A percentile compares a stretch with the other conserved stretches of the same genome.
Conservation (phyloP, 2,797 vertebrate genomes). For the Lutjanus argentimaculatus region DNA sequence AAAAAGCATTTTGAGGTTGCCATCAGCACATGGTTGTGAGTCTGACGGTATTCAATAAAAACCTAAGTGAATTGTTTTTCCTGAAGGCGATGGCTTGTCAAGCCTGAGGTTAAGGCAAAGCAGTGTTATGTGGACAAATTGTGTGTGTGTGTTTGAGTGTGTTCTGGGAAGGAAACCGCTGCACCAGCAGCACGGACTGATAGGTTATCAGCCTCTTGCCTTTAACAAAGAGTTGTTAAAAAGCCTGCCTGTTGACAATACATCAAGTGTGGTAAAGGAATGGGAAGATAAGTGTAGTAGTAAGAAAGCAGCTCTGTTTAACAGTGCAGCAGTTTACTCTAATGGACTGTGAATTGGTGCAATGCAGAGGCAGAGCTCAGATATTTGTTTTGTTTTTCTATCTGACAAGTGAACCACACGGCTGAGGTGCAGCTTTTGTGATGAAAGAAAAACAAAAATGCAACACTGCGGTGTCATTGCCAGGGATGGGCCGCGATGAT, state of each 20-base stretch:
- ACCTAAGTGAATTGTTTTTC: constrained; percentile 17
- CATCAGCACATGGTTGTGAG: constrained; percentile 22
- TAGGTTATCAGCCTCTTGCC: constrained; percentile 75
- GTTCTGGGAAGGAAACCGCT: constrained; percentile 70
- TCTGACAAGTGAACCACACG: not conserved
- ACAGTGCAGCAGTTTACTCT: not conserved
- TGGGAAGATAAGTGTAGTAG: constrained; percentile 47
- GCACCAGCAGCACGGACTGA: constrained; percentile 65
- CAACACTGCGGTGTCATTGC: constrained; percentile 18
- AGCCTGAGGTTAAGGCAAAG: constrained; percentile 18
- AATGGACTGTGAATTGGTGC: not conserved
- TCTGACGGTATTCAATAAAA: constrained; percentile 11
- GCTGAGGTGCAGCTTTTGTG: constrained; percentile 44
- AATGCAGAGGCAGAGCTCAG: constrained; percentile 1
- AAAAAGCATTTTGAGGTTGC: constrained; percentile 8
- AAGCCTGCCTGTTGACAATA: constrained; percentile 66
- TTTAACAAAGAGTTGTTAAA: constrained; percentile 65
- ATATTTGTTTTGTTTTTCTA: constrained; percentile 16
- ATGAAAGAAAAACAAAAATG: constrained; percentile 26
- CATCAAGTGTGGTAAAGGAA: constrained; percentile 48
- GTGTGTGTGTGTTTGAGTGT: constrained; percentile 32
- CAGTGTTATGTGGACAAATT: constrained; percentile 28
- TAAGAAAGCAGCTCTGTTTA: constrained; percentile 16
- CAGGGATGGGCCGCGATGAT: constrained; percentile 38
- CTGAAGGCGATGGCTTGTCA: constrained; percentile 33